Conservation (phyloP, 2,888 invertebrate genomes). For the Melieria crassipennis region DNA sequence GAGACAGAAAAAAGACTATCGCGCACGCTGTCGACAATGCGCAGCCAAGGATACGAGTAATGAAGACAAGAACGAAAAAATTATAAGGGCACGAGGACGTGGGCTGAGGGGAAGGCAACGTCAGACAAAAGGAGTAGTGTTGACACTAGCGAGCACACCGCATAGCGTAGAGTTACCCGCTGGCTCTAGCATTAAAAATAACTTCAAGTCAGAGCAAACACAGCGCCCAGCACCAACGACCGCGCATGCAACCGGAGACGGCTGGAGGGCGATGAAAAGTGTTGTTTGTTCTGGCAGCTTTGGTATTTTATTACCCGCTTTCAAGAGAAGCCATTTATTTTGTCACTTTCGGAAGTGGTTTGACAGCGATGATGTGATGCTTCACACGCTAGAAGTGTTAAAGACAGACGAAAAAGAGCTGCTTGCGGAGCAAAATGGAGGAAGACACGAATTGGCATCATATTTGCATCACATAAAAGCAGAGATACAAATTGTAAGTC, state of each 20-base stretch:
- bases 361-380: conserved; percentile 24
- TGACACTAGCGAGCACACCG: conserved; percentile 48
- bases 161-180: conserved; percentile 57
- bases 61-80: too few relatives aligned
- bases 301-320: not conserved
- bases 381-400: not conserved
- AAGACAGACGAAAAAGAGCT: not conserved
- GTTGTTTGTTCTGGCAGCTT: not conserved
- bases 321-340: conserved; percentile 29
- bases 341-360: conserved; percentile 29
- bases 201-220: not conserved
- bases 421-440: not conserved
- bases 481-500: too few relatives aligned
- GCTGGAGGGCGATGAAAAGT: conserved; percentile 1
- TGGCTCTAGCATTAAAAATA: conserved; percentile 54
- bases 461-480: not conserved
- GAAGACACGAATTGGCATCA: conserved; percentile 8
- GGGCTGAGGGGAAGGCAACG: too few relatives aligned
- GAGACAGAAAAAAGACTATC: too few relatives aligned
- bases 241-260: not conserved
- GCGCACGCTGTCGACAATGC: too few relatives aligned
- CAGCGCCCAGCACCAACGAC: not conserved
- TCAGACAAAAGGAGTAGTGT: conserved; percentile 50
- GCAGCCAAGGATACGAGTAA: too few relatives aligned
- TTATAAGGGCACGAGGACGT: too few relatives aligned